phyloP scores from a whole-genome alignment of 2,113 vertebrate genomes.

The Atherinomorus stipes region DNA sequence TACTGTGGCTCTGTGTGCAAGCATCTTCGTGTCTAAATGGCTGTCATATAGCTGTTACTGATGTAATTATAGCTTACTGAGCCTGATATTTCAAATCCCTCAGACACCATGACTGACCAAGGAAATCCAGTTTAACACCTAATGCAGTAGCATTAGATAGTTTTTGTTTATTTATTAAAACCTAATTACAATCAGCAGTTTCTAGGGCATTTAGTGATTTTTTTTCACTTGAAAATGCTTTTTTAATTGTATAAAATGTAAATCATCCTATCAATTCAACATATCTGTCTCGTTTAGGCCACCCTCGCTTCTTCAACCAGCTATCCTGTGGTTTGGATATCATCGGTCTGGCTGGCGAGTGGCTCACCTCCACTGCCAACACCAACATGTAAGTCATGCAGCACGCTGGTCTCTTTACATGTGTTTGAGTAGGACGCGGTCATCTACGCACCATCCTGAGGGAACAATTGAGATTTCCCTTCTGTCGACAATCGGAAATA shows the following conservation, averaged over 20 bases:
- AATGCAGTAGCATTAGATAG: background rate
- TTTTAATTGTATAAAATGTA: background rate
- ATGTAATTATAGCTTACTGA: conserved; percentile 51
- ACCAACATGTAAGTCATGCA: conserved; percentile 94
- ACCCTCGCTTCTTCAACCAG: conserved; percentile 98
- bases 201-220: background rate
- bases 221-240: background rate
- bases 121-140: conserved; percentile 12
- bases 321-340: conserved; percentile 96
- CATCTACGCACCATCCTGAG: background rate
- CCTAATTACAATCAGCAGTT: background rate
- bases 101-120: conserved; percentile 23
- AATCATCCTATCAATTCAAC: background rate
- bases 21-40: conserved; percentile 62
- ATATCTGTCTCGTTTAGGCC: conserved; percentile 82
- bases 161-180: background rate
- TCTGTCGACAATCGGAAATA: conserved; percentile 55
- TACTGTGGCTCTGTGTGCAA: conserved; percentile 32
- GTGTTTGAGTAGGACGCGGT: background rate
- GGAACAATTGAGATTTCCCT: conserved; percentile 27
- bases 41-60: conserved; percentile 63
- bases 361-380: conserved; percentile 98
- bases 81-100: conserved; percentile 40
- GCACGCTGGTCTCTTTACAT: background rate
- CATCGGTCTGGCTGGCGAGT: conserved; percentile 96